phyloP scores from a whole-genome alignment of 2,797 vertebrate species.

The Betta splendens region DNA sequence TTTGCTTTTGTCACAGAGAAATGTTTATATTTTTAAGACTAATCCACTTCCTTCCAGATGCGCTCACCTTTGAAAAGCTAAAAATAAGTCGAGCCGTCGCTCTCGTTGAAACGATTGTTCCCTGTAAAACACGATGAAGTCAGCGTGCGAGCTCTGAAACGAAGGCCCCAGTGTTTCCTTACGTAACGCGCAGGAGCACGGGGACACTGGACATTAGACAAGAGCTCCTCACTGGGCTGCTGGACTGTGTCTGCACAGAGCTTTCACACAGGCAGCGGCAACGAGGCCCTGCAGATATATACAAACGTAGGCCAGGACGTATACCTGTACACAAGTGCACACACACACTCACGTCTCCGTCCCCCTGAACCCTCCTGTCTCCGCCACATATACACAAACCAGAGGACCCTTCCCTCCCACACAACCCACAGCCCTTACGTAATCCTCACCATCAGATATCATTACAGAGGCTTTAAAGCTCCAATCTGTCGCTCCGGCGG shows the following conservation, averaged over 20 bases:
- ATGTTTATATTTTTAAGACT: conserved; percentile 18
- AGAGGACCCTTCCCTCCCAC: conserved; percentile 35
- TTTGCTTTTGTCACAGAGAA: conserved; percentile 5
- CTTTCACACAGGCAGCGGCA: conserved; percentile 38
- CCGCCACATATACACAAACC: conserved; percentile 31
- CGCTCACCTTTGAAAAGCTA: conserved; percentile 14
- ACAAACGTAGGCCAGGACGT: conserved; percentile 20
- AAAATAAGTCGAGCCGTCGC: conserved; percentile 11
- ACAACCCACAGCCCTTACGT: conserved; percentile 52
- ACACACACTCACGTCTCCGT: conserved; percentile 24
- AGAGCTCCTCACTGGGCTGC: conserved; percentile 43
- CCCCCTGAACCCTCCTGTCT: conserved; percentile 17
- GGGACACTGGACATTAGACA: conserved; percentile 57
- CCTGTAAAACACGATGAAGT: conserved; percentile 38
- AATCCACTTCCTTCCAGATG: background rate
- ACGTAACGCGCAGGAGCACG: conserved; percentile 59
- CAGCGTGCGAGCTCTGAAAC: conserved; percentile 40
- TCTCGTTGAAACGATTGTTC: conserved; percentile 8
- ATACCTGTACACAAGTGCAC: conserved; percentile 28
- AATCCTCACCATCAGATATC: conserved; percentile 58
- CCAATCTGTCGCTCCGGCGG: conserved; percentile 58
- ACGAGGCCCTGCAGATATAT: conserved; percentile 38
- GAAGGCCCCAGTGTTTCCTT: conserved; percentile 45
- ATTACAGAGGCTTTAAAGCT: conserved; percentile 55
- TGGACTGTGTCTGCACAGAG: conserved; percentile 59